phyloP scores from a whole-genome alignment of 2,113 vertebrate species.

The Microcebus griseorufus region DNA sequence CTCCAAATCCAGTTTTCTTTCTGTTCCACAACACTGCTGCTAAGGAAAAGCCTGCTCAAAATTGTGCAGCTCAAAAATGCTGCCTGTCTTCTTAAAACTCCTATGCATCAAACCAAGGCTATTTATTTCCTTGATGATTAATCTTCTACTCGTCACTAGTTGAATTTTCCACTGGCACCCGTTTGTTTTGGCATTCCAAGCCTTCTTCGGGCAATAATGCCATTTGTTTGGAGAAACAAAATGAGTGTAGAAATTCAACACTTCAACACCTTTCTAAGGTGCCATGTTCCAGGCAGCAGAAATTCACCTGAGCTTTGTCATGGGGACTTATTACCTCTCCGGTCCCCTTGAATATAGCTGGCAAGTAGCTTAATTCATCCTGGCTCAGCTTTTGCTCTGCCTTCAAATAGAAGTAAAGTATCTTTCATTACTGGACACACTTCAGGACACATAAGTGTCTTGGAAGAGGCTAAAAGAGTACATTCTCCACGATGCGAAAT shows the following conservation, averaged over 20 bases:
- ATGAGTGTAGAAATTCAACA: conserved; percentile 49
- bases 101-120: conserved; percentile 21
- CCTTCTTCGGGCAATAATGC: background rate
- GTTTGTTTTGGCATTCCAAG: background rate
- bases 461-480: conserved; percentile 87
- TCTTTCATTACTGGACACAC: conserved; percentile 81
- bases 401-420: conserved; percentile 77
- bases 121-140: conserved; percentile 49
- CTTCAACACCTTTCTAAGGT: background rate
- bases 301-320: conserved; percentile 81
- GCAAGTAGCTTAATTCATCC: conserved; percentile 86
- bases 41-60: conserved; percentile 27
- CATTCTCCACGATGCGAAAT: conserved; percentile 56
- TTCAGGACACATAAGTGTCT: conserved; percentile 86
- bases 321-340: conserved; percentile 74
- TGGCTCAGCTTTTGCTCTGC: conserved; percentile 83
- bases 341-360: conserved; percentile 84
- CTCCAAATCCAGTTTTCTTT: background rate
- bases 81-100: conserved; percentile 38
- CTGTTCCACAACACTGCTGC: background rate
- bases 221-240: conserved; percentile 32
- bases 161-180: conserved; percentile 63
- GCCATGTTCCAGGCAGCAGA: conserved; percentile 79
- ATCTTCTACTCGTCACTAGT: background rate
- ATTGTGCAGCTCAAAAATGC: background rate